Percentiles rank a stretch among this genome's conserved stretches.
phyloP scores from a whole-genome alignment of 1,140 invertebrate species.

The Aphidius ervi region DNA sequence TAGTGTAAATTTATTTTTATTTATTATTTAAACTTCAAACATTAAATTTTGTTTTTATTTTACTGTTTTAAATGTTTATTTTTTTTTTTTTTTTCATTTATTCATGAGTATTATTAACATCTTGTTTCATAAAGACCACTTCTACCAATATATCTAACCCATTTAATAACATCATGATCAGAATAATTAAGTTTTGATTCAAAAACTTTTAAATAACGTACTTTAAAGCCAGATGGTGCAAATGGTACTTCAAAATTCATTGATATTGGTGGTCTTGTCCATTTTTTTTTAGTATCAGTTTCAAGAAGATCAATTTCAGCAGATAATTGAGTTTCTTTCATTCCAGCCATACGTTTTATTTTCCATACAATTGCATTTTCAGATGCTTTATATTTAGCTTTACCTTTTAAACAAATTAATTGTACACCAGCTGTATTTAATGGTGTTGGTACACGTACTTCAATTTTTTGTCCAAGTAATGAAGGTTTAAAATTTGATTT shows the following conservation, averaged over 20 bases:
- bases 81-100: slow-evolving; percentile 17
- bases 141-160: slow-evolving; percentile 99
- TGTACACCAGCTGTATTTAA: slow-evolving; percentile 98
- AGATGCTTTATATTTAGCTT: slow-evolving; percentile 99
- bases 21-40: not conserved
- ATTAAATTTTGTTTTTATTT: not conserved
- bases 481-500: slow-evolving; percentile 99
- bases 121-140: slow-evolving; percentile 98
- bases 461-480: slow-evolving; percentile 97
- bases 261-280: slow-evolving; percentile 99
- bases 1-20: too few relatives aligned
- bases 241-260: slow-evolving; percentile 99
- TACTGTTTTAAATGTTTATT: not conserved
- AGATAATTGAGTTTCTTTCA: slow-evolving; percentile 99
- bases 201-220: slow-evolving; percentile 98
- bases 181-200: slow-evolving; percentile 99
- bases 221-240: slow-evolving; percentile 98
- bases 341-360: slow-evolving; percentile 99
- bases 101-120: slow-evolving; percentile 66
- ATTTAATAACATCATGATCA: slow-evolving; percentile 99
- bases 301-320: slow-evolving; percentile 99
- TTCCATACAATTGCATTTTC: slow-evolving; percentile 99
- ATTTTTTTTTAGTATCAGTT: slow-evolving; percentile 99
- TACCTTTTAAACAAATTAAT: slow-evolving; percentile 97
- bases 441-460: slow-evolving; percentile 98